phyloP scores from a whole-genome alignment of 2,113 vertebrate genomes.

The Nymphicus hollandicus region DNA sequence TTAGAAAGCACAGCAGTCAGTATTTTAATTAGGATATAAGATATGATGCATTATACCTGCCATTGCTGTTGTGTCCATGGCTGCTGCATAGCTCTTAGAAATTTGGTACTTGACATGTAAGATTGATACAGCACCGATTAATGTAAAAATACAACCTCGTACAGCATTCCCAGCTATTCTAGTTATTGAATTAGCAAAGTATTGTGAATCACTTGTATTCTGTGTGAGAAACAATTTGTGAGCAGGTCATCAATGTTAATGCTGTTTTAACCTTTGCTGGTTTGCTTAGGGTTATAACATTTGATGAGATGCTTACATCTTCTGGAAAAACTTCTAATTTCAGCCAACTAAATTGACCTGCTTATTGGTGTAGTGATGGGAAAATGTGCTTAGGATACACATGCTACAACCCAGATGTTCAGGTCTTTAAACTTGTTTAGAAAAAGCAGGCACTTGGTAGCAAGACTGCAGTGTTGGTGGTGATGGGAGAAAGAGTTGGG shows the following conservation, averaged over 20 bases:
- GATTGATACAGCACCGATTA: constrained; percentile 17
- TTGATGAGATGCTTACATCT: neutral
- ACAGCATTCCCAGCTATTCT: constrained; percentile 5
- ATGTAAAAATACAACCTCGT: neutral
- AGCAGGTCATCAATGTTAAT: constrained; percentile 27
- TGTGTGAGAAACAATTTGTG: neutral
- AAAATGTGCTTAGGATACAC: neutral
- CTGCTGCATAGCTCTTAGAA: neutral
- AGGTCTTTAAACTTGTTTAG: neutral
- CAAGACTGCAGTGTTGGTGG: neutral
- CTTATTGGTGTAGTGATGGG: neutral
- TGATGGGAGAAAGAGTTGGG: neutral
- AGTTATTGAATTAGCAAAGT: constrained; percentile 54
- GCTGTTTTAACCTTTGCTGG: constrained; percentile 41
- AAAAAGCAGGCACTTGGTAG: neutral
- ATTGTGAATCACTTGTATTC: constrained; percentile 11
- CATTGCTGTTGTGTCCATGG: neutral
- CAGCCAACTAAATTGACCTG: neutral
- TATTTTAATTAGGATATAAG: constrained; percentile 41
- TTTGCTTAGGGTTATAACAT: constrained; percentile 21
- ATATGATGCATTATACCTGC: constrained; percentile 38
- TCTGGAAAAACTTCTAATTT: neutral
- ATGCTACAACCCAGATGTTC: neutral
- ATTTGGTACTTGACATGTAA: constrained; percentile 5
- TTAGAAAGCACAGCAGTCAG: constrained; percentile 24